Evolutionary conservation across 2,113 vertebrate species (phyloP).

Genomic region (Apistogramma diplotaenia): DNA sequence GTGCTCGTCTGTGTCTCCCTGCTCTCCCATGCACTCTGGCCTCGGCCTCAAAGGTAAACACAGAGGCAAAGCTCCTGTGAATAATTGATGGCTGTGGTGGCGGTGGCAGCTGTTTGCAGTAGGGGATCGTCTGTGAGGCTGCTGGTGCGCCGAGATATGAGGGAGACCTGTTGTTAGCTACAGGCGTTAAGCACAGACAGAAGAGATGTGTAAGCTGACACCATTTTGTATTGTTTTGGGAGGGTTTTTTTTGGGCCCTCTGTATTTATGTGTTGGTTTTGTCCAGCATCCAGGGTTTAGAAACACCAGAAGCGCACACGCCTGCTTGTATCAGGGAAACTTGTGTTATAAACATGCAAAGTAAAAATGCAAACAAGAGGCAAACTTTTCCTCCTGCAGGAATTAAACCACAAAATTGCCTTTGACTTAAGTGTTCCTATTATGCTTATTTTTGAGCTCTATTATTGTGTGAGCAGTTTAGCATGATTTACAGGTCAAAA

Average conservation of each 20-base stretch:
- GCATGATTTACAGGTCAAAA: background rate
- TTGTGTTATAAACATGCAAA: background rate
- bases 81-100: slow-evolving; percentile 67
- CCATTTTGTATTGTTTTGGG: background rate
- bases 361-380: background rate
- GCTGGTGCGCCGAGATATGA: slow-evolving; percentile 39
- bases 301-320: background rate
- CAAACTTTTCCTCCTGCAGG: background rate
- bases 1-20: background rate
- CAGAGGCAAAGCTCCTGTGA: slow-evolving; percentile 55
- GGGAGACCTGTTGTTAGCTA: slow-evolving; percentile 8
- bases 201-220: slow-evolving; percentile 23
- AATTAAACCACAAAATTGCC: background rate
- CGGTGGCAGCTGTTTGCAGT: slow-evolving; percentile 55
- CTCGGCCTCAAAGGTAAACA: slow-evolving; percentile 68
- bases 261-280: background rate
- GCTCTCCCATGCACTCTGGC: slow-evolving; percentile 23
- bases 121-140: slow-evolving; percentile 26
- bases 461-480: too few relatives aligned
- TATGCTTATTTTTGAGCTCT: too few relatives aligned
- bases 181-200: slow-evolving; percentile 13
- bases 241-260: background rate
- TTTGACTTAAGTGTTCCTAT: background rate
- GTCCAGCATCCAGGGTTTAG: background rate
- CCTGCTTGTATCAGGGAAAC: background rate